Percentiles rank a stretch among this genome's conserved stretches.
Conservation (phyloP, 92 coral and sea anemone species). For the Phenganax subtilis region DNA sequence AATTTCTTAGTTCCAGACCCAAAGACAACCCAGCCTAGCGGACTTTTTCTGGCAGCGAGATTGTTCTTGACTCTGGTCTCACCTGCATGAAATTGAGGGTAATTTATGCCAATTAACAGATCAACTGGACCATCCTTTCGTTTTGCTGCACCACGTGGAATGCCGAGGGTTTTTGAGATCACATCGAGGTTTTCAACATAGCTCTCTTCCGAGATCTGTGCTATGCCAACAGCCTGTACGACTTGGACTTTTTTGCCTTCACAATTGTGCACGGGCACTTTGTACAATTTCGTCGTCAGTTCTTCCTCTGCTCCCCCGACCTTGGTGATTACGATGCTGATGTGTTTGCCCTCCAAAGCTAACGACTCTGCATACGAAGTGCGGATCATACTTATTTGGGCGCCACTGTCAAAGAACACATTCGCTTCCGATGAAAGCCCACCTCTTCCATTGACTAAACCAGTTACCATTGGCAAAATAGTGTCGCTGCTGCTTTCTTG, state of each 20-base stretch:
- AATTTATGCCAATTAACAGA: constrained; percentile 54
- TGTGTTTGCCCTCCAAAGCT: constrained; percentile 36
- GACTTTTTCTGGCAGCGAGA: constrained; percentile 50
- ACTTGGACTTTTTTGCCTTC: constrained; percentile 31
- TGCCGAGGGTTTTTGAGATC: constrained; percentile 33
- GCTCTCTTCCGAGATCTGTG: constrained; percentile 50
- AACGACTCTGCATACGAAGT: constrained; percentile 35
- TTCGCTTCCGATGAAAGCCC: not conserved
- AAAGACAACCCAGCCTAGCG: constrained; percentile 61
- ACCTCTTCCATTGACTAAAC: not conserved
- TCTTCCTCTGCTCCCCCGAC: constrained; percentile 57
- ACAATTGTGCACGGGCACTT: constrained; percentile 28
- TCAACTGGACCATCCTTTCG: constrained; percentile 54
- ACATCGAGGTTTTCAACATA: constrained; percentile 23
- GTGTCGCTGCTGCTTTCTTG: not conserved
- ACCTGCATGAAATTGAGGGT: constrained; percentile 56
- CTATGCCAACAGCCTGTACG: constrained; percentile 55
- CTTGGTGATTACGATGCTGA: constrained; percentile 45
- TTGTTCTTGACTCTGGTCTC: constrained; percentile 51
- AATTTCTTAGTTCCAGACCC: constrained; percentile 23
- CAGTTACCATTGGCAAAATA: not conserved
- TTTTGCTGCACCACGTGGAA: constrained; percentile 27
- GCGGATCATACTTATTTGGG: constrained; percentile 50
- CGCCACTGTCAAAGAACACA: constrained; percentile 36
- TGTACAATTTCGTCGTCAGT: constrained; percentile 38